Percentiles rank a stretch among this genome's conserved stretches.
Conservation (phyloP, 2,113 vertebrate genomes). For the Nerophis lumbriciformis region DNA sequence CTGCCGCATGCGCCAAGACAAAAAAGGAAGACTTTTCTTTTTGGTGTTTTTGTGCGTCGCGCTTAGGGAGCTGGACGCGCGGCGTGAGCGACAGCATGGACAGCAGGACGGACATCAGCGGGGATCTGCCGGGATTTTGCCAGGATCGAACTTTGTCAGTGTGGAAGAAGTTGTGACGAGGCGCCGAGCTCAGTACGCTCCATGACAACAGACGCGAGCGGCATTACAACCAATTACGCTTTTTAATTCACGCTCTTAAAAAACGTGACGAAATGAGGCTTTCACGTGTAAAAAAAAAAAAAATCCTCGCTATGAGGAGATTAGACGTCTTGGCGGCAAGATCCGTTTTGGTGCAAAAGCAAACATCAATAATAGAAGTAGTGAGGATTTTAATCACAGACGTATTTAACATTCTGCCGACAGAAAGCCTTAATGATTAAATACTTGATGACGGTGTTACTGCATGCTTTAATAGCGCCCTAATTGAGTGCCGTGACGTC, state of each 20-base stretch:
- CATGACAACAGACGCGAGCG: conserved; percentile 52
- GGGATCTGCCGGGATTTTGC: conserved; percentile 1
- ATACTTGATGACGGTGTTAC: conserved; percentile 22
- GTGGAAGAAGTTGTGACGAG: no score
- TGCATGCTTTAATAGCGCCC: conserved; percentile 26
- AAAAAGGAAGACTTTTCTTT: background rate
- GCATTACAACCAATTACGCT: background rate
- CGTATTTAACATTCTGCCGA: conserved; percentile 47
- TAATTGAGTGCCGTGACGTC: conserved; percentile 14
- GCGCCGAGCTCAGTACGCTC: conserved; percentile 7
- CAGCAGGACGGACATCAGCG: conserved; percentile 1
- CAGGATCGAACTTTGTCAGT: conserved; percentile 10
- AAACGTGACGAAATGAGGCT: background rate
- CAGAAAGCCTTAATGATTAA: conserved; percentile 30
- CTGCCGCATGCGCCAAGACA: background rate
- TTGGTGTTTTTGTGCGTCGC: background rate
- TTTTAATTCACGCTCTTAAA: no score
- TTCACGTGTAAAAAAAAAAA: background rate
- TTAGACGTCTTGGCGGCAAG: conserved; percentile 39
- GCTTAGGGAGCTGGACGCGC: no score
- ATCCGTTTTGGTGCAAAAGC: conserved; percentile 41
- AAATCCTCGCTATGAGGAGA: conserved; percentile 20
- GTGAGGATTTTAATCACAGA: conserved; percentile 48
- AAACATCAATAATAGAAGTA: conserved; percentile 54
- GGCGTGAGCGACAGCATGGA: background rate